Conservation (phyloP, 2,113 vertebrate species). For the Eulemur macaco region DNA sequence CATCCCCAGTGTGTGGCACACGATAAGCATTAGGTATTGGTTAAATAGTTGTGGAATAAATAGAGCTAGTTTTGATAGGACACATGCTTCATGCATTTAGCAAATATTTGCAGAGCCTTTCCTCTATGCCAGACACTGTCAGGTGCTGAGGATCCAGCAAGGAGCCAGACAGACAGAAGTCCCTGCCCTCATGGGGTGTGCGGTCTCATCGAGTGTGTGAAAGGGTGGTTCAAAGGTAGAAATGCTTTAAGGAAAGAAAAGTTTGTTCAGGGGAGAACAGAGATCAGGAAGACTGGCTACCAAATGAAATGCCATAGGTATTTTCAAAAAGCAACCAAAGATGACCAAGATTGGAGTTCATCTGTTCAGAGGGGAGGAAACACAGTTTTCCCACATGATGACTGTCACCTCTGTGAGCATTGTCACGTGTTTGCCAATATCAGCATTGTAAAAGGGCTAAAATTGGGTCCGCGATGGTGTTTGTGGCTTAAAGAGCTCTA, state of each 20-base stretch:
- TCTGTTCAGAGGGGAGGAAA: not conserved
- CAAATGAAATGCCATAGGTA: not conserved
- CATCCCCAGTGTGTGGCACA: not conserved
- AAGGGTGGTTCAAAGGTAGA: not conserved
- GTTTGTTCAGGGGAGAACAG: not conserved
- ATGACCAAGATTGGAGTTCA: not conserved
- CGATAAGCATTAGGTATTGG: not conserved
- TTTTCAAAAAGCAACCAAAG: not conserved
- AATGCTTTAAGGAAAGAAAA: not conserved
- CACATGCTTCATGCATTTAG: not conserved
- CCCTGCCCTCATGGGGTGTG: not conserved
- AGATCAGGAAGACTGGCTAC: not conserved
- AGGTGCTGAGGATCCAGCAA: not conserved
- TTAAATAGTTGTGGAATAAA: slow-evolving; percentile 25
- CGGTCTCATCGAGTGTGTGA: not conserved
- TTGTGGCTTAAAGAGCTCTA: not conserved
- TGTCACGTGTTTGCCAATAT: not conserved
- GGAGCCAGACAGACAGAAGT: not conserved
- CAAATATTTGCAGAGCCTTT: not conserved
- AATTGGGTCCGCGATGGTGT: not conserved
- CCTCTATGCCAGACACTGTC: not conserved
- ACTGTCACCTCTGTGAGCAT: rapidly evolving
- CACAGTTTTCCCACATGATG: not conserved
- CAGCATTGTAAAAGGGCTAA: not conserved
- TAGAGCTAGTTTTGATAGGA: not conserved